Percentiles rank a stretch among this genome's conserved stretches.
phyloP scores from a whole-genome alignment of 2,888 invertebrate species.

The Plagiodera versicolora region DNA sequence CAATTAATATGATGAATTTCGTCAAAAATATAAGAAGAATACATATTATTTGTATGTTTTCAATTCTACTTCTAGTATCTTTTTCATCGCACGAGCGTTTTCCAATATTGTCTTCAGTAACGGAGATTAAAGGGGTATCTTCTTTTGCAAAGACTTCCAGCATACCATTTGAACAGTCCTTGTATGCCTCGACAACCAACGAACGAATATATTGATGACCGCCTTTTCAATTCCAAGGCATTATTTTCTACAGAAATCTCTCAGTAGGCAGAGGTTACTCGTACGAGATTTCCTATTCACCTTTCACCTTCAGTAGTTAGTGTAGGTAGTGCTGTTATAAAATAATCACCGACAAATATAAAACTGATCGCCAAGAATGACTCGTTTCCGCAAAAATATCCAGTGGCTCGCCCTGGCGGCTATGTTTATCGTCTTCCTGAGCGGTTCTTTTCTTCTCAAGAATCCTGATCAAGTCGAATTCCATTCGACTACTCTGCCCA shows the following conservation, averaged over 20 bases:
- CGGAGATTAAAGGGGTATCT: too few species aligned
- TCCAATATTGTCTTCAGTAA: too few species aligned
- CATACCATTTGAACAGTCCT: too few species aligned
- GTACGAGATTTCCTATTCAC: neutral
- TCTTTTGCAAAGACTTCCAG: too few species aligned
- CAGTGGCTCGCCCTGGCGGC: slow-evolving; percentile 11
- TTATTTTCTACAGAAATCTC: slow-evolving; percentile 5
- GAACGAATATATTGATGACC: slow-evolving; percentile 3
- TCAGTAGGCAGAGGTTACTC: neutral
- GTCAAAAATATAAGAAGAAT: too few species aligned
- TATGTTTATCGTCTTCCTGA: slow-evolving; percentile 14
- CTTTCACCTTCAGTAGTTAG: slow-evolving; percentile 9
- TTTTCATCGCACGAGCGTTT: too few species aligned
- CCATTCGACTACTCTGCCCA: slow-evolving; percentile 23
- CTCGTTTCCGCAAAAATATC: slow-evolving; percentile 3
- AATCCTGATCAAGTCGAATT: slow-evolving; percentile 16
- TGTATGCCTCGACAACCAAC: too few species aligned
- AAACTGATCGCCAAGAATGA: neutral
- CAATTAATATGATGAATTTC: too few species aligned
- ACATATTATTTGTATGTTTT: too few species aligned
- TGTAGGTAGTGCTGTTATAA: neutral
- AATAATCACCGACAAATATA: neutral
- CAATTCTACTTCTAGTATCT: too few species aligned
- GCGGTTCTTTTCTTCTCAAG: slow-evolving; percentile 33
- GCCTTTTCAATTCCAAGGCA: neutral